These are phyloP conservation scores for Battus philenor DNA, from an alignment of 1,140 invertebrate species.

Conservation along the genomic window DNA sequence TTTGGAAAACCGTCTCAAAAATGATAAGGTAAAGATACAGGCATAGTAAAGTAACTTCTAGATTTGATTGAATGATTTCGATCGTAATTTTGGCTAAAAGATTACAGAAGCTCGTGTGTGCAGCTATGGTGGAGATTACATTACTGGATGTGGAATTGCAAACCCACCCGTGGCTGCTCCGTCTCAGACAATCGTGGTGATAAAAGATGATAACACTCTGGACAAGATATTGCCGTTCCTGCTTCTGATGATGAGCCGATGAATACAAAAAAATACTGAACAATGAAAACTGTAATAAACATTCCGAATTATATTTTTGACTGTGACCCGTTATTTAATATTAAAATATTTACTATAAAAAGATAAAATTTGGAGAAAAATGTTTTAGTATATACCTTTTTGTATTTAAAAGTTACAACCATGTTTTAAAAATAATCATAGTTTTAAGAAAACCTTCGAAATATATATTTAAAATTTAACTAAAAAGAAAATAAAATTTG, in stretches of 20 bases:
- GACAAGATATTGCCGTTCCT: constrained; percentile 6
- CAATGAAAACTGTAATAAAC: neutral
- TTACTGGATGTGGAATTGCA: constrained; percentile 1
- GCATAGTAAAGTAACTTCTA: neutral
- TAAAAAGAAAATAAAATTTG: no score
- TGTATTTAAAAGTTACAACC: no score
- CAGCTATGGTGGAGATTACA: constrained; percentile 29
- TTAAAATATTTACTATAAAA: no score
- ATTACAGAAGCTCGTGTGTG: constrained; percentile 29
- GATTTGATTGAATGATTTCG: no score
- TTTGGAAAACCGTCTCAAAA: neutral
- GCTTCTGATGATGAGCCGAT: constrained; percentile 7
- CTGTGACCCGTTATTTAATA: no score
- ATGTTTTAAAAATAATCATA: no score
- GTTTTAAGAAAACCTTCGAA: no score
- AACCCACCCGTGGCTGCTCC: neutral
- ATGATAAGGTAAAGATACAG: neutral
- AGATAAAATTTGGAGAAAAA: no score
- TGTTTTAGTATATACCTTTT: no score
- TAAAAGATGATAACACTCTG: constrained; percentile 5
- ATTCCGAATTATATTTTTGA: no score
- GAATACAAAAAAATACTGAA: constrained; percentile 17
- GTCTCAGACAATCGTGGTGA: neutral
- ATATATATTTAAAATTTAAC: no score
- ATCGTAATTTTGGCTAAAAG: constrained; percentile 10